These are phyloP conservation scores for Solen grandis DNA, from an alignment of 1,140 invertebrate genomes.

Conservation along the genomic window DNA sequence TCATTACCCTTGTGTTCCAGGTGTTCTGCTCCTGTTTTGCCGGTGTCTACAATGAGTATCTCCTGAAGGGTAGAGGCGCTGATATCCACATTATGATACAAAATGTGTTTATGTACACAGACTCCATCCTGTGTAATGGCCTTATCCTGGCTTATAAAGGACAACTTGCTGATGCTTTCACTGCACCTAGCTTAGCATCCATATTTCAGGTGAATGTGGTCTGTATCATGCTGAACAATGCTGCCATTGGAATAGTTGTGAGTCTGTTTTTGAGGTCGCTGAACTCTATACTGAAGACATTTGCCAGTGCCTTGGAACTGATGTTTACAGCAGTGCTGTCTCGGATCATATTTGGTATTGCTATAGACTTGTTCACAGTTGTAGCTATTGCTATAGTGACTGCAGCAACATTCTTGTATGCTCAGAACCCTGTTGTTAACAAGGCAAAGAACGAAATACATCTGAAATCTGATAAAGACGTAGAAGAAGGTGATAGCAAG, in stretches of 20 bases:
- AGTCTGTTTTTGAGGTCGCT: conserved; percentile 96
- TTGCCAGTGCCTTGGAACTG: conserved; percentile 96
- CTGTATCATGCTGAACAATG: conserved; percentile 93
- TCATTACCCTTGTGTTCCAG: too few species aligned
- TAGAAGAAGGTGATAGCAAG: not conserved
- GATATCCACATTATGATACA: conserved; percentile 95
- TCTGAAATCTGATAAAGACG: not conserved
- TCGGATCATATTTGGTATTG: conserved; percentile 93
- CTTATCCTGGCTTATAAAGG: conserved; percentile 84
- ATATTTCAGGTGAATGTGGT: conserved; percentile 87
- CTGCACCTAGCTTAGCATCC: conserved; percentile 80
- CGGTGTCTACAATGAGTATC: conserved; percentile 97
- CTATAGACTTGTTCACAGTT: conserved; percentile 91
- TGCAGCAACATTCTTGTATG: conserved; percentile 92
- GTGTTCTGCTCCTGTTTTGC: conserved; percentile 96
- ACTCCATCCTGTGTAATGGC: conserved; percentile 95
- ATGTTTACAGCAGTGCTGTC: conserved; percentile 94
- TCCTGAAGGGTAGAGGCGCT: conserved; percentile 90
- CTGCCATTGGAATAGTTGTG: conserved; percentile 94
- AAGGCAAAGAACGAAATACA: conserved; percentile 59
- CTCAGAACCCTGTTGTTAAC: conserved; percentile 91
- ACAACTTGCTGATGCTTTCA: conserved; percentile 67
- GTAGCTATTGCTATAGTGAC: conserved; percentile 92
- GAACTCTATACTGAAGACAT: conserved; percentile 98
- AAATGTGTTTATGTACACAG: conserved; percentile 97